Evolutionary conservation across 1,140 invertebrate genomes (phyloP).

Genomic region (Zaprionus capensis): DNA sequence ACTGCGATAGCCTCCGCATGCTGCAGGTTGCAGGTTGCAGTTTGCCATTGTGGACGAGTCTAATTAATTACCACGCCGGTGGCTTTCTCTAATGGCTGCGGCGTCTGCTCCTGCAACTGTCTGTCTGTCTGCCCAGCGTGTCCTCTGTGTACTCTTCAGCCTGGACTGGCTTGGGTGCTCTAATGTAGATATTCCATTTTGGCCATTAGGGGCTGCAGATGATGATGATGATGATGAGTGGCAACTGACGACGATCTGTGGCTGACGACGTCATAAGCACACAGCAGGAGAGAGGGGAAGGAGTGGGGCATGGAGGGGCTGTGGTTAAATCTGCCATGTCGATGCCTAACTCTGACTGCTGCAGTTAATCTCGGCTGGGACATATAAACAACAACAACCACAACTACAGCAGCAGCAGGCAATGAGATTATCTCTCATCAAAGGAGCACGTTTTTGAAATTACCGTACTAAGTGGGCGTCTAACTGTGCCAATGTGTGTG

Average conservation of each 20-base stretch:
- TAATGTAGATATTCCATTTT: constrained; percentile 76
- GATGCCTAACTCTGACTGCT: constrained; percentile 42
- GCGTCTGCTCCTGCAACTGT: constrained; percentile 12
- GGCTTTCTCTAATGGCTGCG: constrained; percentile 61
- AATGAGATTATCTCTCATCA: constrained; percentile 80
- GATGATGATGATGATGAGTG: constrained; percentile 21
- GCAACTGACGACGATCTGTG: constrained; percentile 17
- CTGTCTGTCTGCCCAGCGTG: not conserved
- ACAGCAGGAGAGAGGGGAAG: constrained; percentile 21
- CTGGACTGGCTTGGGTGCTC: constrained; percentile 30
- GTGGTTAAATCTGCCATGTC: constrained; percentile 21
- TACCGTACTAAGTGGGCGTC: constrained; percentile 84
- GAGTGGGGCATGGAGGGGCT: not conserved
- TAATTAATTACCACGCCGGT: constrained; percentile 75
- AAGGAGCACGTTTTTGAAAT: constrained; percentile 81
- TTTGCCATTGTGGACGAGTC: constrained; percentile 51
- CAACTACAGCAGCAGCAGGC: constrained; percentile 57
- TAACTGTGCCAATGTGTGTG: constrained; percentile 68
- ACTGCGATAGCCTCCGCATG: constrained; percentile 26
- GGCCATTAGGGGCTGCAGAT: constrained; percentile 47
- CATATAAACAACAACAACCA: constrained; percentile 52
- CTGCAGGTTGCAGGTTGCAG: constrained; percentile 9
- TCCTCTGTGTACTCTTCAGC: not conserved
- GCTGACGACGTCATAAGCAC: constrained; percentile 66
- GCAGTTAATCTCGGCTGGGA: constrained; percentile 72